Evolutionary conservation across 2,113 vertebrate genomes (phyloP), one percentile per base, ranked within the genome.

Genomic region (Menura novaehollandiae): DNA sequence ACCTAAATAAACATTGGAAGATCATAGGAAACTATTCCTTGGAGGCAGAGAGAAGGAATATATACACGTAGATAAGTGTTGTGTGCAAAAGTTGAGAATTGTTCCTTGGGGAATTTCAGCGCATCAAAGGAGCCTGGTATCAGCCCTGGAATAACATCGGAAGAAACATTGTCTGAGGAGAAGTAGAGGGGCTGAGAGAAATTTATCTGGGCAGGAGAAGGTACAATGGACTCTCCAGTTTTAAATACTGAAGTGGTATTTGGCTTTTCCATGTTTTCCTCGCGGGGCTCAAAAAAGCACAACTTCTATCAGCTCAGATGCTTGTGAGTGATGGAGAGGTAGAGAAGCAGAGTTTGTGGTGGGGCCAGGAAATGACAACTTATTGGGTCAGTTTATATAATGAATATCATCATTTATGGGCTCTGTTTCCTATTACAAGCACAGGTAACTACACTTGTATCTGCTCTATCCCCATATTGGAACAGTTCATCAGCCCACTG

Each of bases 1-100:
- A 91, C 83, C 85, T 91, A 95, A 85, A 93, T 89, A 89, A 96
- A 89, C 67, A 83, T 28, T 58, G 53, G 41, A 91, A 90, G 82
- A 93, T 85, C 92, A 89, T 63, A 91, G 68, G 68, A 83, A 91
- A 47, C 28, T 41, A 58, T 69, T 95, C 85, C 78, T 96, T 88
- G 76, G 69, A 88, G 86, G 67, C 79, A 93, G 68, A 93, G 72
- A 69, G 82, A 60, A 90, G 37, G 72, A 94, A 91, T 60, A 95
- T 59, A 89, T 59, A 77, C 49, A 80, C 73, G 67, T 46, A 96
- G 87, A 85, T 88, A 94, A 86, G 60, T 44, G 60, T 8, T 92
- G 32, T 62, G n/a, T 91, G 72, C 6, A 2, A 91, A 91, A 91
- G 76, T 53, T 86, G 74, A 91, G 62, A 66, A 58, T 69, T 88